Percentiles rank a stretch among this genome's conserved stretches.
These are phyloP conservation scores for Limnephilus marmoratus DNA, from an alignment of 2,888 invertebrate species.

Conservation along the genomic window DNA sequence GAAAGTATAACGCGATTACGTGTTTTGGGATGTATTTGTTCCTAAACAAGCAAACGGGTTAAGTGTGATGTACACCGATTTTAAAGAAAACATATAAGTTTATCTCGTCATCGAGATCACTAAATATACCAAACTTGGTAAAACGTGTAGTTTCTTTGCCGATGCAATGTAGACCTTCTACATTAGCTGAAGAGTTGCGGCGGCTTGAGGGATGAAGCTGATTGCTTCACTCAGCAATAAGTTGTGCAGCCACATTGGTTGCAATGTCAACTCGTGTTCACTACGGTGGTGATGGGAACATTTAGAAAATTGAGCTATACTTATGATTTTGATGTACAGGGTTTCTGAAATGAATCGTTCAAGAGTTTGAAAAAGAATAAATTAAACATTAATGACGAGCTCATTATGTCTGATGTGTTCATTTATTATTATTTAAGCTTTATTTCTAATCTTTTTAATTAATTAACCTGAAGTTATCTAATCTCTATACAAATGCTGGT, in stretches of 20 bases:
- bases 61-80: too few relatives aligned
- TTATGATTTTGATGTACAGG: constrained; percentile 2
- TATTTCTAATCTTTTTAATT: neutral
- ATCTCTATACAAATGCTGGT: neutral
- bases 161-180: neutral
- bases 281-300: neutral
- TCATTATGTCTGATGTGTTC: neutral
- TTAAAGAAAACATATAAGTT: neutral
- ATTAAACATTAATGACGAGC: neutral
- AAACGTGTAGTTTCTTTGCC: neutral
- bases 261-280: neutral
- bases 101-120: neutral
- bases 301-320: neutral
- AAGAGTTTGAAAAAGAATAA: neutral
- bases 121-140: neutral
- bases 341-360: neutral
- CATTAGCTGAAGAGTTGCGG: neutral
- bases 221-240: neutral
- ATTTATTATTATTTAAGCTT: neutral
- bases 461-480: neutral
- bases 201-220: neutral
- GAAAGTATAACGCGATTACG: too few relatives aligned
- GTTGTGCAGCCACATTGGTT: neutral
- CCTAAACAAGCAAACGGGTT: too few relatives aligned
- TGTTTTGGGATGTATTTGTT: too few relatives aligned